Conservation (phyloP, 2,113 vertebrate species). For the Amphiprion ocellaris region DNA sequence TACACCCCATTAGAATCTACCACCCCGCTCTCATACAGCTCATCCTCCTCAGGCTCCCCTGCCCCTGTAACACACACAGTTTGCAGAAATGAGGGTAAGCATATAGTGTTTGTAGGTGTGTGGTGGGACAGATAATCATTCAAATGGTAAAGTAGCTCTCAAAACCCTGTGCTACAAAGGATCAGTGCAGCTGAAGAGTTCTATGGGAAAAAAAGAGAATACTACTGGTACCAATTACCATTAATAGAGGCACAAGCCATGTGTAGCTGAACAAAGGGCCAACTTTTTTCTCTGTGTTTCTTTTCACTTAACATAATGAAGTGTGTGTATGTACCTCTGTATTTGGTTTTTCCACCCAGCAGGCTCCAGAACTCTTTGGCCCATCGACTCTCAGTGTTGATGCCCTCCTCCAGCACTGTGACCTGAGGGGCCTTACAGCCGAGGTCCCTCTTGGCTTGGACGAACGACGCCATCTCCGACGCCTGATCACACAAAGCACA, state of each 20-base stretch:
- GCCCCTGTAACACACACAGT: slow-evolving; percentile 75
- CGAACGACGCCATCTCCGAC: slow-evolving; percentile 85
- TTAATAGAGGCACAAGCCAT: no score
- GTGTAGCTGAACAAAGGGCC: not conserved
- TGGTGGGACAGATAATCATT: no score
- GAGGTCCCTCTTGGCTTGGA: slow-evolving; percentile 86
- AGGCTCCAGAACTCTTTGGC: slow-evolving; percentile 88
- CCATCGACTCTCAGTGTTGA: slow-evolving; percentile 83
- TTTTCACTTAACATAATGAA: not conserved
- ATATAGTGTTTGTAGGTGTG: not conserved
- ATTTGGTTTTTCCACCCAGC: slow-evolving; percentile 82
- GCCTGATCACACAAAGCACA: slow-evolving; percentile 69
- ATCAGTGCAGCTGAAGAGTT: not conserved
- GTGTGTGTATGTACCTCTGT: slow-evolving; percentile 77
- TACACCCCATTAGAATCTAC: slow-evolving; percentile 85
- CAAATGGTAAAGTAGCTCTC: no score
- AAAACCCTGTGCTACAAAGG: no score
- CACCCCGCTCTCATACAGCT: slow-evolving; percentile 85
- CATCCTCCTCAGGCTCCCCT: slow-evolving; percentile 87
- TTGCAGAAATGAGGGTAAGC: not conserved
- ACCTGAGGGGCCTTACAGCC: slow-evolving; percentile 86
- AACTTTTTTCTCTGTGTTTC: not conserved
- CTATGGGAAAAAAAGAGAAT: no score
- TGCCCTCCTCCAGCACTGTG: slow-evolving; percentile 85
- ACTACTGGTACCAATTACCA: no score